Percentiles rank a stretch among this genome's conserved stretches.
Evolutionary conservation across 2,797 vertebrate species (phyloP).

Genomic region (Manis pentadactyla): DNA sequence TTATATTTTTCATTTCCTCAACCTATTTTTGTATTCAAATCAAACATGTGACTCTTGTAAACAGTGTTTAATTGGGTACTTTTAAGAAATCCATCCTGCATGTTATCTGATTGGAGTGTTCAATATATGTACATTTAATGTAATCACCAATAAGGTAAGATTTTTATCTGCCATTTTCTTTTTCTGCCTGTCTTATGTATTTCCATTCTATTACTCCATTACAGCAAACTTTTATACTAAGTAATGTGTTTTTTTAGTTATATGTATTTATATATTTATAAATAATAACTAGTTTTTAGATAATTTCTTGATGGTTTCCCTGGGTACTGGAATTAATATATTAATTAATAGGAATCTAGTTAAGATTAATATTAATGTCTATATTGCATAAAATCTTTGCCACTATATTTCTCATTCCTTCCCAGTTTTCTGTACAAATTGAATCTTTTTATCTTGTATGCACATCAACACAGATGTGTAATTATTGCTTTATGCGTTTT

Average conservation of each 20-base stretch:
- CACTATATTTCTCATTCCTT: too few relatives aligned
- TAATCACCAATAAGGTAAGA: not conserved
- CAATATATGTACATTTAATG: not conserved
- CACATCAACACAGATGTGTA: too few relatives aligned
- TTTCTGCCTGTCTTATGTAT: not conserved
- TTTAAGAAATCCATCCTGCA: not conserved
- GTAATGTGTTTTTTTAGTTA: not conserved
- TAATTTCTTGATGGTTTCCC: not conserved
- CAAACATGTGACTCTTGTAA: not conserved
- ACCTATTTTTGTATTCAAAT: not conserved
- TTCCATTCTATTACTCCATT: not conserved
- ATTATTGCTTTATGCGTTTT: too few relatives aligned
- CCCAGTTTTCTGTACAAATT: too few relatives aligned
- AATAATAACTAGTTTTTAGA: not conserved
- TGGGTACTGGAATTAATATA: not conserved
- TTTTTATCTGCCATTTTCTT: too few relatives aligned
- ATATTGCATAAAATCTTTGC: too few relatives aligned
- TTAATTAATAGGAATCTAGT: too few relatives aligned
- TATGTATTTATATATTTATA: not conserved
- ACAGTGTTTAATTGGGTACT: not conserved
- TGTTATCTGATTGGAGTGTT: not conserved
- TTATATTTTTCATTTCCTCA: not conserved
- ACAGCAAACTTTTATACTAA: not conserved
- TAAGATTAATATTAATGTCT: too few relatives aligned
- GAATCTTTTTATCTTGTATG: too few relatives aligned